phyloP scores from a whole-genome alignment of 2,113 vertebrate species.

The Phalacrocorax aristotelis region DNA sequence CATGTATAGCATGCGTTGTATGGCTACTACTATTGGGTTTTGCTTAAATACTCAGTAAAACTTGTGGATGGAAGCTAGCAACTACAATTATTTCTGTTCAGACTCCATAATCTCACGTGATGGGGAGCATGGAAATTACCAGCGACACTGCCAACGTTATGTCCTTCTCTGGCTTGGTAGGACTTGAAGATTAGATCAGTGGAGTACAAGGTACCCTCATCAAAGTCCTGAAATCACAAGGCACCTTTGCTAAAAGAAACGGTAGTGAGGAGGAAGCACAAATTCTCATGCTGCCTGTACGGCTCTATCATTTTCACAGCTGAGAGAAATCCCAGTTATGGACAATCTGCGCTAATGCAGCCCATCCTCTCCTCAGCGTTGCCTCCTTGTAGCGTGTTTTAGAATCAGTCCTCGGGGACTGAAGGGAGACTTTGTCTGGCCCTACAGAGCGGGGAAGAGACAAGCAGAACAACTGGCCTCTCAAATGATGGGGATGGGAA shows the following conservation, averaged over 20 bases:
- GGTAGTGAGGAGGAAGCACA: background rate
- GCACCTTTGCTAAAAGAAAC: background rate
- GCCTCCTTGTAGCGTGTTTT: background rate
- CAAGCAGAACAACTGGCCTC: background rate
- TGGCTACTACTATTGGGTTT: background rate
- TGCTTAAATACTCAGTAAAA: background rate
- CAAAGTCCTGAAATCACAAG: background rate
- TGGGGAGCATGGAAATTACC: background rate
- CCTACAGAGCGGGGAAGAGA: background rate
- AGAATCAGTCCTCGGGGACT: background rate
- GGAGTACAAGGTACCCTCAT: background rate
- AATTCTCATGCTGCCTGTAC: background rate
- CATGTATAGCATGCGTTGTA: accelerated
- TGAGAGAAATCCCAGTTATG: background rate
- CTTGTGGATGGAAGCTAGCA: background rate
- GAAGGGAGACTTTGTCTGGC: background rate
- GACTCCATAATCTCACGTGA: background rate
- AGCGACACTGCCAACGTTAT: background rate
- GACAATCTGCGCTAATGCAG: background rate
- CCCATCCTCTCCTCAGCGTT: background rate
- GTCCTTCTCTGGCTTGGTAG: background rate
- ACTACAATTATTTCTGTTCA: background rate
- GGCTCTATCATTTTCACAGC: background rate
- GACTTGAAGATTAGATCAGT: background rate
- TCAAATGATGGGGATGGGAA: background rate